Conservation (phyloP, 1,140 invertebrate genomes). For the Drosophila funebris region DNA sequence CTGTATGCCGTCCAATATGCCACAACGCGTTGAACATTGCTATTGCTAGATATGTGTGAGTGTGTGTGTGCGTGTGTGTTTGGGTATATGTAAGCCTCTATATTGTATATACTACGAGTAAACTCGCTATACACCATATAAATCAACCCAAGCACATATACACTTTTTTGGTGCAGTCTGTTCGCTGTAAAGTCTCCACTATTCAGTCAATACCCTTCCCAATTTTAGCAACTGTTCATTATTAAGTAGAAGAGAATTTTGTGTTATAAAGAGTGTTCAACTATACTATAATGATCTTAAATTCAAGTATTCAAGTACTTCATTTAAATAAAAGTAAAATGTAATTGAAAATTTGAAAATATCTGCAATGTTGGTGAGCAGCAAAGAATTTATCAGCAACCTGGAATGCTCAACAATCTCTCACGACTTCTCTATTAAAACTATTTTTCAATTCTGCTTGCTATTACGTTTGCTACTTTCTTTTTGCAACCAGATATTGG, state of each 20-base stretch:
- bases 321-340: too few relatives aligned
- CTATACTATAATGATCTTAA: too few relatives aligned
- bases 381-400: too few relatives aligned
- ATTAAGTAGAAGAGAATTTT: not conserved
- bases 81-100: slow-evolving; percentile 25
- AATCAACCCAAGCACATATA: slow-evolving; percentile 66
- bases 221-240: not conserved
- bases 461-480: too few relatives aligned
- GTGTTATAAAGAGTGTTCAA: too few relatives aligned
- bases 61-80: slow-evolving; percentile 23
- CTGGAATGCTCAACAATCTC: too few relatives aligned
- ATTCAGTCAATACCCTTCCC: slow-evolving; percentile 17
- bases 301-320: too few relatives aligned
- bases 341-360: too few relatives aligned
- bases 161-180: slow-evolving; percentile 50
- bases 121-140: slow-evolving; percentile 44
- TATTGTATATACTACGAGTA: slow-evolving; percentile 30
- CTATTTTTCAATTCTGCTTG: too few relatives aligned
- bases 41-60: slow-evolving; percentile 13
- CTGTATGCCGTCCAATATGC: slow-evolving; percentile 59
- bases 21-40: slow-evolving; percentile 41
- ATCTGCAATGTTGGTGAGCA: too few relatives aligned
- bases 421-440: too few relatives aligned
- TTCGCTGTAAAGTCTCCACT: slow-evolving; percentile 56
- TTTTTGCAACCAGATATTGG: too few relatives aligned